Percentiles rank a stretch among this genome's conserved stretches.
Evolutionary conservation across 2,888 invertebrate species (phyloP).

Genomic region (Nomada goodeniana): DNA sequence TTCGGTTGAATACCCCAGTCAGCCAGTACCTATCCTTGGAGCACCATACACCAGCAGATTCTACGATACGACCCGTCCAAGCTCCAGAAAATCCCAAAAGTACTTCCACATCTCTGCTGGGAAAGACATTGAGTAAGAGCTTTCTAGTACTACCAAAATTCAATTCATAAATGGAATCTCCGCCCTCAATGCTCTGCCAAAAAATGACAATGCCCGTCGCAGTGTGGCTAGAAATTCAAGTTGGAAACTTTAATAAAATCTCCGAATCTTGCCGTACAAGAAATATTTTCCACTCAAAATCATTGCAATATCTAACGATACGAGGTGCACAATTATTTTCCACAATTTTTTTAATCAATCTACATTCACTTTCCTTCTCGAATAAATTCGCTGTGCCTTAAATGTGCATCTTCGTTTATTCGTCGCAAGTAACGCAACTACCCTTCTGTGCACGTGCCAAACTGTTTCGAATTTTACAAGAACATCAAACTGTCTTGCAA

Average conservation of each 20-base stretch:
- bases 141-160: slow-evolving; percentile 29
- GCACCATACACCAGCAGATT: slow-evolving; percentile 15
- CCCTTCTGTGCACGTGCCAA: too few relatives aligned
- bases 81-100: slow-evolving; percentile 29
- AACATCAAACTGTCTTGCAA: too few relatives aligned
- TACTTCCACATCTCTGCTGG: slow-evolving; percentile 2
- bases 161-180: slow-evolving; percentile 32
- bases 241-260: neutral
- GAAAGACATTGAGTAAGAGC: slow-evolving; percentile 5
- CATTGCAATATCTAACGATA: too few relatives aligned
- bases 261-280: neutral
- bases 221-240: neutral
- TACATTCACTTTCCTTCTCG: too few relatives aligned
- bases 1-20: slow-evolving; percentile 4
- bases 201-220: slow-evolving; percentile 14
- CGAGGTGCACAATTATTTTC: too few relatives aligned
- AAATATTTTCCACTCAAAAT: too few relatives aligned
- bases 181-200: neutral
- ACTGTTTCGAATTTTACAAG: too few relatives aligned
- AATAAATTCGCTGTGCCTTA: too few relatives aligned
- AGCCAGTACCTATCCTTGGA: slow-evolving; percentile 19
- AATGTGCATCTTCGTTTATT: too few relatives aligned
- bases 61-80: slow-evolving; percentile 4
- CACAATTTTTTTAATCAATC: too few relatives aligned
- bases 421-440: too few relatives aligned